Evolutionary conservation across 2,797 vertebrate species (phyloP), one percentile per base, ranked within the genome.

Genomic region (Tapirus indicus): DNA sequence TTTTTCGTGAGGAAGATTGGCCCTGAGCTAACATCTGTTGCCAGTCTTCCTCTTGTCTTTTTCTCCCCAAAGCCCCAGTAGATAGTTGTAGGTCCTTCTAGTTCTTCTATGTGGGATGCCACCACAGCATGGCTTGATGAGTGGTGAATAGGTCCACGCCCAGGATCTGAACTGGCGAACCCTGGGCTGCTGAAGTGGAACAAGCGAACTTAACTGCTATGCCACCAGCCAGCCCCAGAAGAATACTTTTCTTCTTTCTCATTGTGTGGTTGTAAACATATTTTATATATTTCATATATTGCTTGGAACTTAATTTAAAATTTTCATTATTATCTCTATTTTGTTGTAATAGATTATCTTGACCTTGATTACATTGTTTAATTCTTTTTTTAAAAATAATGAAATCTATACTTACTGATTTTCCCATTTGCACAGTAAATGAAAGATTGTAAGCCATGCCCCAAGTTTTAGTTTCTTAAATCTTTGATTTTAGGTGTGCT

Each of bases 401-500:
- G 38, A 77, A 84, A 54, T 88, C 32, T 58, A 0, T 72, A 68
- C 16, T 77, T 79, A 74, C 20, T 84, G 23, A 85, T 49, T 92
- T 91, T 85, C 16, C n/a, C 0, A 1, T 88, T 91, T 85, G 71
- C 4, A n/a, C n/a, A 64, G 2, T 77, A 93, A 91, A 71, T 75
- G 16, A 72, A 94, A 71, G 8, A 84, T 74, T 80, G 1, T 91
- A 89, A 64, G 21, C n/a, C 8, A 27, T 80, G 18, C 20, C 21
- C 17, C 12, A 83, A 4, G 74, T 95, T 95, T 86, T 92, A 54
- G 38, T 88, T 84, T 95, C 27, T 88, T 80, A 12, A 18, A 58
- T 86, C 27, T 95, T 92, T 88, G 68, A 94, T 56, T 95, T 96
- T 84, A 90, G n/a, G 6, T 95, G 14, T 72, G 7, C 7, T 72